Evolutionary conservation across 2,113 vertebrate species (phyloP).

Genomic region (Actinemys pallida): DNA sequence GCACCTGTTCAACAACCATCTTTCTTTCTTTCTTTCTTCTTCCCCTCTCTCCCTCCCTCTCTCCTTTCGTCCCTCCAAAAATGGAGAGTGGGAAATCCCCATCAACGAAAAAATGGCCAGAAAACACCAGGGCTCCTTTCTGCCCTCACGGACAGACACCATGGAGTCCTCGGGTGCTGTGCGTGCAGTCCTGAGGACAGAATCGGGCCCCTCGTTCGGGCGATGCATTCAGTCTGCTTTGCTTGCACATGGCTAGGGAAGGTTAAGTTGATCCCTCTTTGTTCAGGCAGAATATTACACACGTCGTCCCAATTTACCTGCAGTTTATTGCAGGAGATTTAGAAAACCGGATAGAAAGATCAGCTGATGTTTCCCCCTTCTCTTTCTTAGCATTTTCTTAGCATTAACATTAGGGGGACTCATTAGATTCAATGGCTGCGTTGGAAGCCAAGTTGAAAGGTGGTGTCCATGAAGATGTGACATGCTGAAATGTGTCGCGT

Average conservation of each 20-base stretch:
- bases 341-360: conserved; percentile 29
- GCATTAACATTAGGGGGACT: conserved; percentile 21
- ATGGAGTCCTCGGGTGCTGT: not conserved
- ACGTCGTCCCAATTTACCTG: not conserved
- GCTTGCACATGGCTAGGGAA: not conserved
- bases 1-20: conserved; percentile 1
- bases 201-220: not conserved
- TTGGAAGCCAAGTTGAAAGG: conserved; percentile 24
- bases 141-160: not conserved
- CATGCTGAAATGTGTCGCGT: conserved; percentile 16
- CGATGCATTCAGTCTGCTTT: not conserved
- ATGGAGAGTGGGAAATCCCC: not conserved
- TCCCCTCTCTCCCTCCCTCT: no score
- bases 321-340: not conserved
- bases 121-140: not conserved
- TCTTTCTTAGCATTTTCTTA: not conserved
- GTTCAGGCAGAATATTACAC: not conserved
- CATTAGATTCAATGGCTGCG: conserved; percentile 20
- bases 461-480: not conserved
- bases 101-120: not conserved
- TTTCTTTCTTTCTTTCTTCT: not conserved
- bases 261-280: not conserved
- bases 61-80: not conserved
- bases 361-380: not conserved
- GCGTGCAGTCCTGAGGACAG: not conserved